phyloP scores from a whole-genome alignment of 2,888 invertebrate species.

The Rhyacophila evoluta region DNA sequence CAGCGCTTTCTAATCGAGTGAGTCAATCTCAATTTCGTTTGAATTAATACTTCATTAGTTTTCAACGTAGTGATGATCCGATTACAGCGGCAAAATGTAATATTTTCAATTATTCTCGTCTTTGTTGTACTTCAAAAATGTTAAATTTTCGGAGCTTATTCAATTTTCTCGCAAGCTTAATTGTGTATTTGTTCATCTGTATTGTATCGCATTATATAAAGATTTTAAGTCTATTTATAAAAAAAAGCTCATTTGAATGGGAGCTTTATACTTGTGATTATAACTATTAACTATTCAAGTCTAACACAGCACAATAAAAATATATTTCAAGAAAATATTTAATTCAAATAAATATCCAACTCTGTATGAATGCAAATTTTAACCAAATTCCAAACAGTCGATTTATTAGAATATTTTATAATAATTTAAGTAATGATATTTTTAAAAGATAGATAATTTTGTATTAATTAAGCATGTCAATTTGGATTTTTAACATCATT shows the following conservation, averaged over 20 bases:
- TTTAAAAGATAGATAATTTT: no score
- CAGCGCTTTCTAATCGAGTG: constrained; percentile 8
- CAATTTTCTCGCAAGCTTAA: not conserved
- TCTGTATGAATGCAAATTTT: no score
- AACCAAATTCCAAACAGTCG: no score
- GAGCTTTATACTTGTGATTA: no score
- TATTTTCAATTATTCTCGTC: constrained; percentile 8
- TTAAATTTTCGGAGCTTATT: not conserved
- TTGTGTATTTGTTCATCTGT: constrained; percentile 4
- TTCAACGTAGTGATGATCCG: not conserved
- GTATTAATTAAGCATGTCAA: no score
- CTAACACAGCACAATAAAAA: no score
- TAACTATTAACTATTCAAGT: no score
- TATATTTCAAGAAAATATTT: no score
- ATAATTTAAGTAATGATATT: no score
- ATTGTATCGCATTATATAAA: not conserved
- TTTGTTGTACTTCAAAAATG: constrained; percentile 4
- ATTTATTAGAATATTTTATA: no score
- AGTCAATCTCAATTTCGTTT: constrained; percentile 30
- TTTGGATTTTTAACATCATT: no score
- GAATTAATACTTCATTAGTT: constrained; percentile 31
- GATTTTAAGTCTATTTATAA: not conserved
- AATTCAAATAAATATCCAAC: no score
- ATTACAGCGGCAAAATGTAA: not conserved
- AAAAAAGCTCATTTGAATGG: not conserved